phyloP scores from a whole-genome alignment of 2,888 invertebrate genomes.

The Macrophya alboannulata region DNA sequence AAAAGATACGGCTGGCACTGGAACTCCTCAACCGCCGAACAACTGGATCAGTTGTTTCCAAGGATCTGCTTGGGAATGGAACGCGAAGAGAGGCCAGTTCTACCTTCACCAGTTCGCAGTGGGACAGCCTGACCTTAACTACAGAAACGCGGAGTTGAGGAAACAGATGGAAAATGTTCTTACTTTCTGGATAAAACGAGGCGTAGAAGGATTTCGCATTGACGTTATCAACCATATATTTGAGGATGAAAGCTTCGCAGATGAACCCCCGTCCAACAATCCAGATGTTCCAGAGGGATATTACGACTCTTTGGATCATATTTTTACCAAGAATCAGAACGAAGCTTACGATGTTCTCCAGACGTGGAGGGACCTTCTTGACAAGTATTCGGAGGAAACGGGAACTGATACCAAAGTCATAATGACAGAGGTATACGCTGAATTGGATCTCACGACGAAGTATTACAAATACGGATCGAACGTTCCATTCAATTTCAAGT shows the following conservation, averaged over 20 bases:
- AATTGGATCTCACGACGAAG: constrained; percentile 80
- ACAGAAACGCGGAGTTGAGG: constrained; percentile 81
- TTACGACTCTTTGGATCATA: constrained; percentile 67
- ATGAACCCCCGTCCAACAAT: constrained; percentile 70
- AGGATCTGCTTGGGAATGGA: constrained; percentile 85
- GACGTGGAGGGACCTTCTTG: constrained; percentile 83
- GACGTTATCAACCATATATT: constrained; percentile 78
- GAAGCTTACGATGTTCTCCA: constrained; percentile 79
- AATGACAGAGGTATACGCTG: constrained; percentile 85
- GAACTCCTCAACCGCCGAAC: constrained; percentile 78
- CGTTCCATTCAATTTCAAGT: constrained; percentile 86
- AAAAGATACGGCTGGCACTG: constrained; percentile 76
- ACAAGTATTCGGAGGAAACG: constrained; percentile 82
- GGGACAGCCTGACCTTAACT: constrained; percentile 87
- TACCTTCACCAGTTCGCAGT: constrained; percentile 85
- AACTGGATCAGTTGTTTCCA: constrained; percentile 83
- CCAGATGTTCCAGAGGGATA: constrained; percentile 72
- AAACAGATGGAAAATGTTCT: constrained; percentile 81
- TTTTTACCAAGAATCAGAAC: constrained; percentile 75
- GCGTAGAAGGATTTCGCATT: constrained; percentile 85
- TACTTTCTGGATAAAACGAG: constrained; percentile 83
- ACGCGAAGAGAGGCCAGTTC: constrained; percentile 82
- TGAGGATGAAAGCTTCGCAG: constrained; percentile 69
- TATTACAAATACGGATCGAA: constrained; percentile 83
- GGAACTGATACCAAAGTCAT: constrained; percentile 80